phyloP scores from a whole-genome alignment of 2,113 vertebrate genomes.

The Penelope pileata region DNA sequence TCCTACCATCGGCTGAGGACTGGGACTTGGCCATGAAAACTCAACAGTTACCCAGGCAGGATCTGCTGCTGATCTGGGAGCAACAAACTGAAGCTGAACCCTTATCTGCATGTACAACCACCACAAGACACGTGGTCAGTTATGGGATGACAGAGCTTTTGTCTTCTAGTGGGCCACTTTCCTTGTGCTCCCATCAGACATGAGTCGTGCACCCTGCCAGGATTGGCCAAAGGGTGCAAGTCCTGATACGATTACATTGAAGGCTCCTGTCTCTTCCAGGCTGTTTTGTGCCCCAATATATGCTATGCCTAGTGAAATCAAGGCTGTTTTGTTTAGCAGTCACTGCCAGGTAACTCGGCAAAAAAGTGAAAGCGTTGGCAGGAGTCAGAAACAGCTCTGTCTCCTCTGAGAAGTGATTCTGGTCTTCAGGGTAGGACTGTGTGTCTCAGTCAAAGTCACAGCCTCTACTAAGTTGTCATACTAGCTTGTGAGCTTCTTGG shows the following conservation, averaged over 20 bases:
- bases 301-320: background rate
- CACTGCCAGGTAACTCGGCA: rapidly evolving
- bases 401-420: background rate
- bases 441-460: background rate
- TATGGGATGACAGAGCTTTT: background rate
- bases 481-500: rapidly evolving
- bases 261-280: background rate
- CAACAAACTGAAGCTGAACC: background rate
- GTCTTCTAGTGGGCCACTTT: background rate
- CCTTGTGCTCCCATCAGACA: background rate
- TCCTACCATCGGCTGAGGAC: background rate
- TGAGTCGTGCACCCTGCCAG: background rate
- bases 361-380: background rate
- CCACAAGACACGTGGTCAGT: background rate
- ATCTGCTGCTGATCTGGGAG: background rate
- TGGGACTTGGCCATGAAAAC: background rate
- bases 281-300: background rate
- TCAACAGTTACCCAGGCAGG: background rate
- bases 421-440: background rate
- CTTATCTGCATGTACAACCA: background rate
- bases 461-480: rapidly evolving
- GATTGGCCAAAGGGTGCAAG: background rate
- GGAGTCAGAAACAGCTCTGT: background rate
- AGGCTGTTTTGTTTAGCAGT: background rate
- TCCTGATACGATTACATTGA: background rate